These are phyloP conservation scores for Cyprinus carpio DNA, from an alignment of 2,113 vertebrate genomes.

Conservation along the genomic window DNA sequence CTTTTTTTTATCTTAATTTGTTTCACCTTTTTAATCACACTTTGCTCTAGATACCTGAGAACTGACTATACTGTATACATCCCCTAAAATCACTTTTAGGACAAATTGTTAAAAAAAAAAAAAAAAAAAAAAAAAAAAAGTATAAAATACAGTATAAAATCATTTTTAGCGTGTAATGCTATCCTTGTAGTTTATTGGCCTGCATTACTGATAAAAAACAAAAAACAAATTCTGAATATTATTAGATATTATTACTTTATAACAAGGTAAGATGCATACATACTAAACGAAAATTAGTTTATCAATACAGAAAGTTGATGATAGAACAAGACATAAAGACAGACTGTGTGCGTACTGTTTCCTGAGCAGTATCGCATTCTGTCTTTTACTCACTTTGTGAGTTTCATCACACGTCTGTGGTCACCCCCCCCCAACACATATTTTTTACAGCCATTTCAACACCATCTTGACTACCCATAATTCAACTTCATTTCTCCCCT, in stretches of 20 bases:
- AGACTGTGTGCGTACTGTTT: slow-evolving; percentile 39
- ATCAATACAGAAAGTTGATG: slow-evolving; percentile 22
- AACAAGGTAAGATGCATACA: neutral
- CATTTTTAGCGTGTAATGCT: neutral
- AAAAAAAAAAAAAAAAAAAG: too few species aligned
- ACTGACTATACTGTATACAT: too few species aligned
- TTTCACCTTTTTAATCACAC: neutral
- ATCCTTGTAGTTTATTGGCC: neutral
- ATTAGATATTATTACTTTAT: too few species aligned
- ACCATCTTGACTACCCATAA: slow-evolving; percentile 55
- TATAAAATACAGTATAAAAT: neutral
- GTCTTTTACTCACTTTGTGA: slow-evolving; percentile 37
- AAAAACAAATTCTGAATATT: neutral
- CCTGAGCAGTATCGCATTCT: slow-evolving; percentile 45
- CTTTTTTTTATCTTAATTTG: neutral
- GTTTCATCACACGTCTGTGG: slow-evolving; percentile 57
- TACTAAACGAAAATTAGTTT: neutral
- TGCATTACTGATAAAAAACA: neutral
- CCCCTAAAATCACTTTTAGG: neutral
- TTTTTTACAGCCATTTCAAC: slow-evolving; percentile 60
- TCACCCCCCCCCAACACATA: slow-evolving; percentile 56
- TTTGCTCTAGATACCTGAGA: too few species aligned
- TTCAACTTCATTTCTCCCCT: slow-evolving; percentile 57
- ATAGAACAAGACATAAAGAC: slow-evolving; percentile 44
- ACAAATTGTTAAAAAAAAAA: too few species aligned